These are phyloP conservation scores for Telenomus remus DNA, from an alignment of 1,140 invertebrate genomes.

Conservation along the genomic window DNA sequence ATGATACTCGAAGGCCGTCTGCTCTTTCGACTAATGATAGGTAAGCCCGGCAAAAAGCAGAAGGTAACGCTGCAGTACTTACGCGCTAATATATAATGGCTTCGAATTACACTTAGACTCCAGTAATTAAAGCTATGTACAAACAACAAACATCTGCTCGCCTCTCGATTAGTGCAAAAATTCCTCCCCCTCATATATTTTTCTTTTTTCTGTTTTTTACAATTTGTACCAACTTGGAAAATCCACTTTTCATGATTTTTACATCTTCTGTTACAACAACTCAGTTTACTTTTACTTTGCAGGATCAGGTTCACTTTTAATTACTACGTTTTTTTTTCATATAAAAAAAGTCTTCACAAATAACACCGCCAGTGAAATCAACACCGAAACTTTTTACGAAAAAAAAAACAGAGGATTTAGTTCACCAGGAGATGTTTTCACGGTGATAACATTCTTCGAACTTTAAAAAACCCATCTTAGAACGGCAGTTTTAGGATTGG, in stretches of 20 bases:
- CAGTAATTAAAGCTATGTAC: conserved; percentile 52
- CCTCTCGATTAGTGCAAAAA: conserved; percentile 21
- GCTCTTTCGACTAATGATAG: conserved; percentile 53
- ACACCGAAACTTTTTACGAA: no score
- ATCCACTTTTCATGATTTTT: conserved; percentile 5
- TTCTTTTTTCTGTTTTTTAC: not conserved
- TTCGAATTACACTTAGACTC: conserved; percentile 52
- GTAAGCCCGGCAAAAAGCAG: conserved; percentile 44
- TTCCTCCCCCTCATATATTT: not conserved
- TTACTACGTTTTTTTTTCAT: no score
- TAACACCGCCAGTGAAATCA: no score
- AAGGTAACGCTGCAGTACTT: conserved; percentile 46
- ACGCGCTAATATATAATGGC: conserved; percentile 54
- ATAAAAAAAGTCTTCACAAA: no score
- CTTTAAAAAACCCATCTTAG: no score
- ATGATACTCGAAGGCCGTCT: conserved; percentile 49
- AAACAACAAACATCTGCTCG: conserved; percentile 42
- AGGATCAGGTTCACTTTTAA: no score
- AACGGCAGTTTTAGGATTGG: no score
- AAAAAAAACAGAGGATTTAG: no score
- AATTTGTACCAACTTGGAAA: not conserved
- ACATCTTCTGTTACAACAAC: not conserved
- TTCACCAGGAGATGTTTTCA: no score
- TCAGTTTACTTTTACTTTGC: no score
- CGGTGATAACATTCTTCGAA: no score